Conservation (phyloP, 2,888 invertebrate genomes). For the Cryptocheilus praepositus region DNA sequence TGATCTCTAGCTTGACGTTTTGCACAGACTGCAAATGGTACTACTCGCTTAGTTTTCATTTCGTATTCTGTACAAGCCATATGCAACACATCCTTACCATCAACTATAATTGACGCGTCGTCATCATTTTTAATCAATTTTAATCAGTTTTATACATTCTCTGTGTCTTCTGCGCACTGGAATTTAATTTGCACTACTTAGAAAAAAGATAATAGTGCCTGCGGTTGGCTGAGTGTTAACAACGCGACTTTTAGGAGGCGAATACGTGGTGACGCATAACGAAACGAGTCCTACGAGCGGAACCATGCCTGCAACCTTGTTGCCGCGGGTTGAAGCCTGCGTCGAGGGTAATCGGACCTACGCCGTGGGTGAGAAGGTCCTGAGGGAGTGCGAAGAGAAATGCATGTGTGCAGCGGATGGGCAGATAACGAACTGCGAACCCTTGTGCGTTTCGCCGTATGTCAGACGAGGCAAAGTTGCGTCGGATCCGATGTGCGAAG, state of each 20-base stretch:
- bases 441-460: constrained; percentile 82
- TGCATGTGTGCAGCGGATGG: constrained; percentile 84
- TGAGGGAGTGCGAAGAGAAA: constrained; percentile 85
- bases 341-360: constrained; percentile 72
- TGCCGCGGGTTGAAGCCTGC: constrained; percentile 48
- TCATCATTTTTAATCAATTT: too few relatives aligned
- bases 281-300: constrained; percentile 48
- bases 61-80: too few relatives aligned
- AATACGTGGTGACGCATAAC: constrained; percentile 63
- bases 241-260: constrained; percentile 65
- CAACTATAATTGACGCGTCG: too few relatives aligned
- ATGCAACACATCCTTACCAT: too few relatives aligned
- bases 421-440: constrained; percentile 81
- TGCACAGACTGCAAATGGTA: too few relatives aligned
- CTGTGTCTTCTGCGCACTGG: too few relatives aligned
- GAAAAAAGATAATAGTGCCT: too few relatives aligned
- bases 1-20: too few relatives aligned
- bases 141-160: too few relatives aligned
- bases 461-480: constrained; percentile 82
- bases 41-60: too few relatives aligned
- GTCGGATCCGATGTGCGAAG: constrained; percentile 84
- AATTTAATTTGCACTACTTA: too few relatives aligned
- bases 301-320: constrained; percentile 44
- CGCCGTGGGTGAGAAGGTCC: constrained; percentile 82
- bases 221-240: too few relatives aligned